Percentiles rank a stretch among this genome's conserved stretches.
Evolutionary conservation across 2,888 invertebrate genomes (phyloP).

Genomic region (Eulithis testata): DNA sequence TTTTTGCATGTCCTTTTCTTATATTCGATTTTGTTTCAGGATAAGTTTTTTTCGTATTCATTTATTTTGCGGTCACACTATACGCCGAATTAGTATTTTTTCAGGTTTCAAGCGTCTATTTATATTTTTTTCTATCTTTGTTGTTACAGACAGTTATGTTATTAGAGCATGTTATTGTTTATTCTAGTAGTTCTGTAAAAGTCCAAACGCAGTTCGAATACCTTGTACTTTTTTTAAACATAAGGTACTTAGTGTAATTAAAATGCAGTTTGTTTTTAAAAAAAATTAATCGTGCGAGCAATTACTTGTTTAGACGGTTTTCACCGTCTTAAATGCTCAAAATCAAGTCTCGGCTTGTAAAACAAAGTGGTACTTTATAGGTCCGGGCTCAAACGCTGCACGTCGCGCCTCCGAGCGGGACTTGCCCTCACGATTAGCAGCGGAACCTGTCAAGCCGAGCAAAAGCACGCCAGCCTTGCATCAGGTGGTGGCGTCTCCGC

Average conservation of each 20-base stretch:
- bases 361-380: conserved; percentile 4
- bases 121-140: neutral
- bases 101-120: neutral
- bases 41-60: neutral
- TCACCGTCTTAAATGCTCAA: no score
- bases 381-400: conserved; percentile 43
- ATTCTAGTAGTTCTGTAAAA: neutral
- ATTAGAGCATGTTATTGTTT: conserved; percentile 7
- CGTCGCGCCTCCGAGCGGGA: conserved; percentile 96
- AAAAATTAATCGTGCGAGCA: no score
- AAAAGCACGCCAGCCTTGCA: no score
- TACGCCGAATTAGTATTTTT: conserved; percentile 57
- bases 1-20: conserved; percentile 15
- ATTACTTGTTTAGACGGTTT: no score
- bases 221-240: neutral
- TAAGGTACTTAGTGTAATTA: no score
- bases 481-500: no score
- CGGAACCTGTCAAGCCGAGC: conserved; percentile 67
- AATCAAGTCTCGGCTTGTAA: no score
- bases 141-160: neutral
- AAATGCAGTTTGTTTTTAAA: no score
- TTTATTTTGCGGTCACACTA: conserved; percentile 35
- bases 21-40: conserved; percentile 18
- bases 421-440: conserved; percentile 91
- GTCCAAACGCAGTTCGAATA: neutral